Conservation (phyloP, 2,113 vertebrate genomes). For the Apistogramma diplotaenia region DNA sequence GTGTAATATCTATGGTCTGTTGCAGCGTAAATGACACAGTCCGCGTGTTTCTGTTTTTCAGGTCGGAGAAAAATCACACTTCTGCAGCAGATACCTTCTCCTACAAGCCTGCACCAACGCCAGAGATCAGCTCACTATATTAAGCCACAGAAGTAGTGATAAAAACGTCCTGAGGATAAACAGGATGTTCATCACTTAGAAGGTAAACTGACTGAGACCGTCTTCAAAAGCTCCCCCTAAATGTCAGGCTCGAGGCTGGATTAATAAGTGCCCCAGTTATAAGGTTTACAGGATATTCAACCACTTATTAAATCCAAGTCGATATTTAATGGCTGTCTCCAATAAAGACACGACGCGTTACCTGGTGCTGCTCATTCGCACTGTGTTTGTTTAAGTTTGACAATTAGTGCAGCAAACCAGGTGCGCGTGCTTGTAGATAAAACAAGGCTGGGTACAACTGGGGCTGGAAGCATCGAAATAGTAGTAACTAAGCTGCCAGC, state of each 20-base stretch:
- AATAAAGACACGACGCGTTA: neutral
- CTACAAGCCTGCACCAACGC: neutral
- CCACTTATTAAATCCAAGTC: neutral
- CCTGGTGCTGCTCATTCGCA: neutral
- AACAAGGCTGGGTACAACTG: neutral
- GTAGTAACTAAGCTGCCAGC: neutral
- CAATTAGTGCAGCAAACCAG: neutral
- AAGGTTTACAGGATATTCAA: neutral
- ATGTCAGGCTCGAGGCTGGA: neutral
- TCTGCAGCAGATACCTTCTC: conserved; percentile 1
- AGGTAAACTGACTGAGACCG: neutral
- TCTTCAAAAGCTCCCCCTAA: neutral
- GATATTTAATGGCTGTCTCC: neutral
- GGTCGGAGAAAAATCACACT: neutral
- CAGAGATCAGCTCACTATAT: neutral
- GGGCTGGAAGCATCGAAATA: neutral
- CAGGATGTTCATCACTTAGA: neutral
- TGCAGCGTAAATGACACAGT: neutral
- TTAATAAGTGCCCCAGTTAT: neutral
- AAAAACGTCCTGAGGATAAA: neutral
- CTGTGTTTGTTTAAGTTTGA: neutral
- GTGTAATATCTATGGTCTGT: neutral
- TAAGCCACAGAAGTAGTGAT: neutral
- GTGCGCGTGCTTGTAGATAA: neutral
- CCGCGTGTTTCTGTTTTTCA: too few species aligned